These are phyloP conservation scores for Channa striata DNA, from an alignment of 2,797 vertebrate genomes.

Conservation along the genomic window DNA sequence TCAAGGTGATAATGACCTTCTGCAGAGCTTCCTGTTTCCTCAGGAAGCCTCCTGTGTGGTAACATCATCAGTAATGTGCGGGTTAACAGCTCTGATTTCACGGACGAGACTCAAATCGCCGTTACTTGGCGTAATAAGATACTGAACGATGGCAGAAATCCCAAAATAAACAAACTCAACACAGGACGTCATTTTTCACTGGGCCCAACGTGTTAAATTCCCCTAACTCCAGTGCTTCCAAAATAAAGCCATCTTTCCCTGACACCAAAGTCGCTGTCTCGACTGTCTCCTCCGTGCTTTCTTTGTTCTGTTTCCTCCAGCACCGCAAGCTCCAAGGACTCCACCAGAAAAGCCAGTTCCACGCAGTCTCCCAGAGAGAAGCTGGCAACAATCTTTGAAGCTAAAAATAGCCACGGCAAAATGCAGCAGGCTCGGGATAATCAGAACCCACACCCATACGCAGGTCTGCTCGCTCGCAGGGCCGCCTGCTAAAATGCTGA, in stretches of 20 bases:
- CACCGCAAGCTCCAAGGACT: conserved; percentile 58
- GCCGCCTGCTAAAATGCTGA: conserved; percentile 73
- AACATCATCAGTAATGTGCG: conserved; percentile 41
- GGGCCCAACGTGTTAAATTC: conserved; percentile 44
- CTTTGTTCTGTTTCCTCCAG: conserved; percentile 65
- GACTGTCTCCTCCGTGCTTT: conserved; percentile 41
- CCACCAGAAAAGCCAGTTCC: conserved; percentile 57
- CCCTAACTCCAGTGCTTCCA: conserved; percentile 41
- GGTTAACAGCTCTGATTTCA: conserved; percentile 45
- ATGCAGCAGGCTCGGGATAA: conserved; percentile 74
- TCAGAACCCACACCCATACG: conserved; percentile 71
- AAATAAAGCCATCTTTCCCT: conserved; percentile 44
- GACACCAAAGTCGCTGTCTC: conserved; percentile 52
- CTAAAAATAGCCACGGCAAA: conserved; percentile 79
- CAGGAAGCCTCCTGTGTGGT: conserved; percentile 43
- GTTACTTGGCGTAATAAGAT: conserved; percentile 52
- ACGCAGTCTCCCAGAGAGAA: conserved; percentile 63
- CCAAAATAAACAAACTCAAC: conserved; percentile 46
- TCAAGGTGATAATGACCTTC: conserved; percentile 69
- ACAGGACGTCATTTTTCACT: conserved; percentile 16
- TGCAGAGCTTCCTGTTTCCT: conserved; percentile 33
- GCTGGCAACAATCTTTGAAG: conserved; percentile 75
- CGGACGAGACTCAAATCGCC: conserved; percentile 38
- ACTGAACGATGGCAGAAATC: conserved; percentile 11
- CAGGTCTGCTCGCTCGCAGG: conserved; percentile 35